phyloP scores from a whole-genome alignment of 2,888 invertebrate genomes.

The Trichopoda pennipes region DNA sequence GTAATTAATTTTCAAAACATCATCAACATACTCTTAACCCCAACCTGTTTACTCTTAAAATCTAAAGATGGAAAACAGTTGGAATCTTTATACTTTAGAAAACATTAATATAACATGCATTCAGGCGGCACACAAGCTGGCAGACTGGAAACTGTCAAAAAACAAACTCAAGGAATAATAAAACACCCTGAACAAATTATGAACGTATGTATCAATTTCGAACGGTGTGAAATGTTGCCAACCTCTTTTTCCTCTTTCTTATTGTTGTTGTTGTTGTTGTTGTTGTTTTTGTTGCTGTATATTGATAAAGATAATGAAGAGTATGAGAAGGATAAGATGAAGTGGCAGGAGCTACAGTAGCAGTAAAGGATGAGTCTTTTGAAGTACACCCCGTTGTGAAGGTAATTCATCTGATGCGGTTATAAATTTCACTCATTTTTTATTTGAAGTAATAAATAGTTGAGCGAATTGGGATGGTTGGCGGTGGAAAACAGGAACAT shows the following conservation, averaged over 20 bases:
- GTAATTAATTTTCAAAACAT: conserved; percentile 76
- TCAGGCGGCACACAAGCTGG: background rate
- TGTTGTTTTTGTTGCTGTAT: conserved; percentile 21
- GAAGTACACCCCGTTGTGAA: conserved; percentile 74
- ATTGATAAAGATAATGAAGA: conserved; percentile 49
- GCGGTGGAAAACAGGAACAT: conserved; percentile 75
- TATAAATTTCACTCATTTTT: conserved; percentile 75
- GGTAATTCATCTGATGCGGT: conserved; percentile 79
- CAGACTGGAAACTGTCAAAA: conserved; percentile 3
- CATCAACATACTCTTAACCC: conserved; percentile 60
- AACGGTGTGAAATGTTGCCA: conserved; percentile 66
- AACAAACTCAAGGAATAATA: conserved; percentile 52
- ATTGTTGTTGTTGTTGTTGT: background rate
- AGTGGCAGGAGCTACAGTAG: conserved; percentile 22
- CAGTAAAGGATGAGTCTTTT: conserved; percentile 49
- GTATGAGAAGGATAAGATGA: background rate
- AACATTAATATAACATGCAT: background rate
- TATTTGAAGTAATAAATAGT: conserved; percentile 48
- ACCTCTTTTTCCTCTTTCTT: conserved; percentile 45
- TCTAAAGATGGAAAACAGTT: background rate
- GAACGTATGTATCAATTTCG: conserved; percentile 68
- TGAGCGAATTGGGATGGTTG: conserved; percentile 17
- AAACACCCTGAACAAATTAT: conserved; percentile 77
- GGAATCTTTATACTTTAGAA: conserved; percentile 52
- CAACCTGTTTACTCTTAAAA: background rate